Percentiles rank a stretch among this genome's conserved stretches.
phyloP scores from a whole-genome alignment of 1,140 invertebrate genomes.

The Temnothorax longispinosus region DNA sequence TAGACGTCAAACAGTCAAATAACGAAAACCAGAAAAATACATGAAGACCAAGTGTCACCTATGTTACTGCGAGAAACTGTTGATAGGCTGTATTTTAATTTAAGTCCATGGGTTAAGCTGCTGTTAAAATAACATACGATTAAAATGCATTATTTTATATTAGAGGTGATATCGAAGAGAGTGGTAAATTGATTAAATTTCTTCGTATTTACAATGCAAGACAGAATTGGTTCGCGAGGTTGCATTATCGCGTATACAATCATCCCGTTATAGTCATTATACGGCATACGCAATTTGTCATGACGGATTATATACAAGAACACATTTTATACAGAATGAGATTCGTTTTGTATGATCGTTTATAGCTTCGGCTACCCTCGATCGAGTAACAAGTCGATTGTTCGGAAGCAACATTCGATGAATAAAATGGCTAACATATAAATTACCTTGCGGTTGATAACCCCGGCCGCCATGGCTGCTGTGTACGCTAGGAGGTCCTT shows the following conservation, averaged over 20 bases:
- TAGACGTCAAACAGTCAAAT: slow-evolving; percentile 52
- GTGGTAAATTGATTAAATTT: slow-evolving; percentile 19
- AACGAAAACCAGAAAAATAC: slow-evolving; percentile 65
- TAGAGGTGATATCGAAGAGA: slow-evolving; percentile 7
- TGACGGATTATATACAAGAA: slow-evolving; percentile 11
- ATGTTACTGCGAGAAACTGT: slow-evolving; percentile 83
- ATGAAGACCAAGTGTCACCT: slow-evolving; percentile 82
- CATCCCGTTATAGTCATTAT: not conserved
- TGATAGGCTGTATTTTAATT: slow-evolving; percentile 81
- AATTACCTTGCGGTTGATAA: slow-evolving; percentile 94
- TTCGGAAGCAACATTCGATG: slow-evolving; percentile 63
- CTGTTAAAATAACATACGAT: slow-evolving; percentile 83
- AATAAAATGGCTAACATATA: slow-evolving; percentile 56
- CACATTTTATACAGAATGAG: slow-evolving; percentile 21
- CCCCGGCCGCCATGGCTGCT: slow-evolving; percentile 91
- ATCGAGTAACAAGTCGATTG: slow-evolving; percentile 43
- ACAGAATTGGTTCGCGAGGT: slow-evolving; percentile 22
- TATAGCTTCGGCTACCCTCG: slow-evolving; percentile 41
- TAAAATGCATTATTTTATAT: slow-evolving; percentile 73
- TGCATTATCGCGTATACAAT: slow-evolving; percentile 35
- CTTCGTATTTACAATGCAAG: slow-evolving; percentile 5
- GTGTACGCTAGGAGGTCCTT: slow-evolving; percentile 93
- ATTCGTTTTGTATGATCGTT: slow-evolving; percentile 3
- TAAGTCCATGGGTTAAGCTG: slow-evolving; percentile 83
- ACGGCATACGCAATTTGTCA: slow-evolving; percentile 12